Percentiles rank a stretch among this genome's conserved stretches.
Conservation (phyloP, 2,797 vertebrate genomes). For the Anabacerthia variegaticeps region DNA sequence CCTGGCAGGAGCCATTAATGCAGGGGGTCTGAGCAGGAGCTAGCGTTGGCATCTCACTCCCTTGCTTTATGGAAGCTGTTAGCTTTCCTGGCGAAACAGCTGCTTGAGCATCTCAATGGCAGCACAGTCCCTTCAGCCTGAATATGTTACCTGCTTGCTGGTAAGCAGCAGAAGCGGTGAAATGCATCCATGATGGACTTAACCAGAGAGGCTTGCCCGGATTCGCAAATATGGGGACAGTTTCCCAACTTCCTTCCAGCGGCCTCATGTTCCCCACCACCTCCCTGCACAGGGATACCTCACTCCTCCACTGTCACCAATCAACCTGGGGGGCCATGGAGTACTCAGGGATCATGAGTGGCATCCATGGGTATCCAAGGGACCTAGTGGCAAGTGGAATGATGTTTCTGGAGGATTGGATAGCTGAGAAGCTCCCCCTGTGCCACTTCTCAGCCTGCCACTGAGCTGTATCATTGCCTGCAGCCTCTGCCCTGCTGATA, state of each 20-base stretch:
- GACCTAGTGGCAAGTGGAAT: background rate
- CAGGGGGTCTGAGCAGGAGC: background rate
- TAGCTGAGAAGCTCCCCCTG: background rate
- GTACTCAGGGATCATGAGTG: background rate
- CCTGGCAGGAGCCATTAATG: background rate
- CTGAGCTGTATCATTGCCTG: background rate
- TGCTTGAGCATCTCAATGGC: background rate
- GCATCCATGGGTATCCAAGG: background rate
- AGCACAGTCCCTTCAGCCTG: background rate
- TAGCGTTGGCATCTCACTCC: background rate
- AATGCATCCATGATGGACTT: background rate
- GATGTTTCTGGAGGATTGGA: background rate
- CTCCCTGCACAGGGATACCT: background rate
- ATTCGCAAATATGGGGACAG: background rate
- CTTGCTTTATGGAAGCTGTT: background rate
- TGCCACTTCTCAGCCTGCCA: background rate
- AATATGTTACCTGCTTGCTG: background rate
- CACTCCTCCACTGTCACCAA: accelerated
- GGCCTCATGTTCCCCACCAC: accelerated
- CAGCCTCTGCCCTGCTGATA: background rate
- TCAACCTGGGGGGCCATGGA: background rate
- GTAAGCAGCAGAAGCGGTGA: conserved; percentile 15
- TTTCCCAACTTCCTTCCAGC: background rate
- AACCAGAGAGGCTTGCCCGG: background rate
- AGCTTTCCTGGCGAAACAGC: conserved; percentile 24